Evolutionary conservation across 2,888 invertebrate species (phyloP).

Genomic region (Cheilosia soror): DNA sequence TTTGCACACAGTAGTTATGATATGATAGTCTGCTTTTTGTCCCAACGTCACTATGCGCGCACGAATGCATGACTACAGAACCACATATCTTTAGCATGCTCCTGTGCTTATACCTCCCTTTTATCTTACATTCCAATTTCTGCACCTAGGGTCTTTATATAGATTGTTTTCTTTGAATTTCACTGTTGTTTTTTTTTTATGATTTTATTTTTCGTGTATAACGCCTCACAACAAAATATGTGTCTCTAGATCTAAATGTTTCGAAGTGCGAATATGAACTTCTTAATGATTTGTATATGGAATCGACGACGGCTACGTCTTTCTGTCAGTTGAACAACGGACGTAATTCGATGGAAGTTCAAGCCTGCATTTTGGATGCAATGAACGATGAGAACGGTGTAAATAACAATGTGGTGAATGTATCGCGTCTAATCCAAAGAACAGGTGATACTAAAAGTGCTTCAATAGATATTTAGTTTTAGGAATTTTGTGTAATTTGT

Average conservation of each 20-base stretch:
- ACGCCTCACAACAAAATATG: conserved; percentile 53
- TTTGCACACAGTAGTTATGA: conserved; percentile 31
- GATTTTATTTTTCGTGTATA: conserved; percentile 33
- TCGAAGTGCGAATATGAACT: conserved; percentile 73
- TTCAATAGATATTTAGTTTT: conserved; percentile 41
- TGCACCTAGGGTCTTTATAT: conserved; percentile 33
- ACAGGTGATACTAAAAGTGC: conserved; percentile 59
- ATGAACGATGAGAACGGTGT: conserved; percentile 68
- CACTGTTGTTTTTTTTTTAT: conserved; percentile 38
- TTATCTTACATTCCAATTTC: conserved; percentile 6
- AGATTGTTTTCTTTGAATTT: conserved; percentile 33
- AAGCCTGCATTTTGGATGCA: conserved; percentile 69
- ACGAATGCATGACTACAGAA: conserved; percentile 52
- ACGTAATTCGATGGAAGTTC: conserved; percentile 71
- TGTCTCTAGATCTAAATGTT: conserved; percentile 66
- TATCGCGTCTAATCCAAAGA: conserved; percentile 49
- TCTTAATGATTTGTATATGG: conserved; percentile 63
- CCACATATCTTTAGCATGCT: conserved; percentile 38
- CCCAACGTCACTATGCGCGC: conserved; percentile 15
- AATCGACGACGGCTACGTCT: conserved; percentile 26
- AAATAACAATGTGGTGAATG: conserved; percentile 71
- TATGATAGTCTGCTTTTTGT: conserved; percentile 38
- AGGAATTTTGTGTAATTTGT: conserved; percentile 32
- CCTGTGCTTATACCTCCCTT: conserved; percentile 10
- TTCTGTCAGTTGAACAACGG: conserved; percentile 62